phyloP scores from a whole-genome alignment of 2,113 vertebrate species.

The Meles meles region DNA sequence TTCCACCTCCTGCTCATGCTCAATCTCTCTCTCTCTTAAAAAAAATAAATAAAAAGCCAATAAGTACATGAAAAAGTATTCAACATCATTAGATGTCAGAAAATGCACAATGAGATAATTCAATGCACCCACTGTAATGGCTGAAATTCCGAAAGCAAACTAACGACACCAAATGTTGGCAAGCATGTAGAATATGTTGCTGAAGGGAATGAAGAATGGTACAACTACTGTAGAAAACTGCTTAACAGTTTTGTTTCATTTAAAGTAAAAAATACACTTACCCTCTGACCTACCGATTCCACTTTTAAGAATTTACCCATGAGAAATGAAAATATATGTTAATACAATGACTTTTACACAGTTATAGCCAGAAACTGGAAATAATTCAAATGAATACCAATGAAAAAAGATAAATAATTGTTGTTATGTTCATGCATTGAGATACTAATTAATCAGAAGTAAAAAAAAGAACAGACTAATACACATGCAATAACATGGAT shows the following conservation, averaged over 20 bases:
- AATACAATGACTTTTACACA: not conserved
- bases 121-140: not conserved
- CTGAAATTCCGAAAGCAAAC: not conserved
- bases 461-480: not conserved
- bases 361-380: not conserved
- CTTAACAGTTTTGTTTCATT: not conserved
- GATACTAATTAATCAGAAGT: not conserved
- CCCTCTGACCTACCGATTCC: not conserved
- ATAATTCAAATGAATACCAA: not conserved
- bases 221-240: not conserved
- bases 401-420: not conserved
- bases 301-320: not conserved
- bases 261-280: not conserved
- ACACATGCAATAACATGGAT: not conserved
- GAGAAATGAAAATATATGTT: not conserved
- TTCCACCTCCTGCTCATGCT: not conserved
- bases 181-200: not conserved
- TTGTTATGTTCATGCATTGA: not conserved
- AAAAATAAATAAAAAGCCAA: not conserved
- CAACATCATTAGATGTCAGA: not conserved
- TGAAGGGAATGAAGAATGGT: not conserved
- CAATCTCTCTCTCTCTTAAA: not conserved
- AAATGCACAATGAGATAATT: not conserved
- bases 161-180: not conserved
- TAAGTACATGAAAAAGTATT: not conserved